Conservation (phyloP, 2,113 vertebrate species). For the Plecturocebus donacophilus region DNA sequence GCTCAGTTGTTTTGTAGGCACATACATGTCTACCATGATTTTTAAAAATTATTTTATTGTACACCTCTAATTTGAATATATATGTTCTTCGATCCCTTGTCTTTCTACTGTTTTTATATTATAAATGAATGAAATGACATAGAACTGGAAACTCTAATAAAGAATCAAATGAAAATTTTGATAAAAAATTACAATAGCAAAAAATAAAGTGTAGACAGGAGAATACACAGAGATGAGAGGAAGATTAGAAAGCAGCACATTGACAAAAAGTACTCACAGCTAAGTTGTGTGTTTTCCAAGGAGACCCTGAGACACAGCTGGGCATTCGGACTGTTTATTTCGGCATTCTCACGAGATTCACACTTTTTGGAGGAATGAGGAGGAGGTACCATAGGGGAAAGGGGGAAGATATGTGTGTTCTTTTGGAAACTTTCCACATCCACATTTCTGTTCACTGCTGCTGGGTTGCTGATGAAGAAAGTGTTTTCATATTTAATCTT, state of each 20-base stretch:
- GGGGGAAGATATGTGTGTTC: neutral
- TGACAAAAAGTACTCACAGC: neutral
- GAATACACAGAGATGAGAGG: neutral
- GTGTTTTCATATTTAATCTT: neutral
- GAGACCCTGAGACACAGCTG: neutral
- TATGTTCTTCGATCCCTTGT: neutral
- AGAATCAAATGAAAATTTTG: neutral
- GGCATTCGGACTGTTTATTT: neutral
- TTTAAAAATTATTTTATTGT: neutral
- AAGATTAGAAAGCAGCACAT: neutral
- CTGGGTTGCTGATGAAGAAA: neutral
- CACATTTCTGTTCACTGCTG: neutral
- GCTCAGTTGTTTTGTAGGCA: neutral
- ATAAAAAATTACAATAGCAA: neutral
- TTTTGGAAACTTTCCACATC: neutral
- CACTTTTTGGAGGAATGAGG: neutral
- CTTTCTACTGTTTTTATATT: neutral
- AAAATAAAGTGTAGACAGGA: neutral
- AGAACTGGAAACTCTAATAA: neutral
- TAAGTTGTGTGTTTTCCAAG: neutral
- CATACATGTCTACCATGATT: neutral
- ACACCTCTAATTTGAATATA: neutral
- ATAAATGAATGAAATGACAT: neutral
- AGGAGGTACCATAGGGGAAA: neutral
- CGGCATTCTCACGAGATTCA: neutral